Percentiles rank a stretch among this genome's conserved stretches.
These are phyloP conservation scores for Proteles cristata DNA, from an alignment of 2,113 vertebrate genomes.

Conservation along the genomic window DNA sequence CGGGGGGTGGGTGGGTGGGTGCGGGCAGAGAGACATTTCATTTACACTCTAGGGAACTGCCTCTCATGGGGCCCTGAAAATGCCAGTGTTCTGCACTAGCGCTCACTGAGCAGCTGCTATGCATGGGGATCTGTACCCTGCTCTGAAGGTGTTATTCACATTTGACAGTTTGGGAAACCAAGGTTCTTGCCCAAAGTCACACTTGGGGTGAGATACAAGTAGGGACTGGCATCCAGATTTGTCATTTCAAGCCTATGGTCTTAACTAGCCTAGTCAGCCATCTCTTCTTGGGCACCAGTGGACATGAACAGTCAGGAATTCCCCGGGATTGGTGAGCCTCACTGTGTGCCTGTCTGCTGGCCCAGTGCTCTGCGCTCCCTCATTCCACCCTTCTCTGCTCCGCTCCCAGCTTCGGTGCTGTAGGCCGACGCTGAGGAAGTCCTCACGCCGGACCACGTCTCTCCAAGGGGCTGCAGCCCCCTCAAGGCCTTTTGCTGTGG, in stretches of 20 bases:
- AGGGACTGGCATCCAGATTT: not conserved
- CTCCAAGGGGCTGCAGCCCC: not conserved
- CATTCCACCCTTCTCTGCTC: fast-evolving
- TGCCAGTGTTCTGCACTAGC: fast-evolving
- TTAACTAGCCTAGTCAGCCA: not conserved
- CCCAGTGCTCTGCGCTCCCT: not conserved
- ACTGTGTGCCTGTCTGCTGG: not conserved
- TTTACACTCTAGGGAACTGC: not conserved
- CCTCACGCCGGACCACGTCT: not conserved
- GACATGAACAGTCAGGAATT: not conserved
- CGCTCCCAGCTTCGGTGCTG: not conserved
- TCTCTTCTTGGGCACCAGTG: not conserved
- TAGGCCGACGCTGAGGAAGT: fast-evolving
- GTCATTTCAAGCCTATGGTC: not conserved
- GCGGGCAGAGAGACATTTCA: not conserved
- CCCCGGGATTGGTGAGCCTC: too few relatives aligned
- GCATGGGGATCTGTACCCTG: not conserved
- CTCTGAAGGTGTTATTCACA: not conserved
- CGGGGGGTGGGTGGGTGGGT: too few relatives aligned
- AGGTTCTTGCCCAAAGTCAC: not conserved
- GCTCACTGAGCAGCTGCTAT: not conserved
- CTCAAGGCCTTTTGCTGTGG: not conserved
- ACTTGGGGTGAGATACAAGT: not conserved
- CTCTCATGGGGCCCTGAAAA: not conserved
- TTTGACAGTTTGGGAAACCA: not conserved